Evolutionary conservation across 2,113 vertebrate species (phyloP).

Genomic region (human (Homo sapiens)): GRCh38 chr16:63591001-63591500

Average conservation of each 20-base stretch:
- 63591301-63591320: slow-evolving; percentile 45
- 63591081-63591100: slow-evolving; percentile 36
- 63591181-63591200: slow-evolving; percentile 58
- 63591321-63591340: slow-evolving; percentile 44
- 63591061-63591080: not conserved
- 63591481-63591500: slow-evolving; percentile 52
- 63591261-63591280: slow-evolving; percentile 56
- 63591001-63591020: not conserved
- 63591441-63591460: not conserved
- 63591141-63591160: slow-evolving; percentile 64
- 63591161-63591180: slow-evolving; percentile 72
- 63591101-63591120: slow-evolving; percentile 64
- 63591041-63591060: slow-evolving; percentile 57
- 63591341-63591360: slow-evolving; percentile 53
- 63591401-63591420: slow-evolving; percentile 13
- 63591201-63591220: slow-evolving; percentile 65
- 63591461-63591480: not conserved
- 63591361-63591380: slow-evolving; percentile 61
- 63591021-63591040: slow-evolving; percentile 9
- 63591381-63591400: slow-evolving; percentile 56
- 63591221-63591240: slow-evolving; percentile 58
- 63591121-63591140: slow-evolving; percentile 65
- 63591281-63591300: slow-evolving; percentile 40
- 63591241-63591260: slow-evolving; percentile 72
- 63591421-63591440: slow-evolving; percentile 27